Evolutionary conservation across 2,113 vertebrate species (phyloP).

Genomic region (Epinephelus lanceolatus): DNA sequence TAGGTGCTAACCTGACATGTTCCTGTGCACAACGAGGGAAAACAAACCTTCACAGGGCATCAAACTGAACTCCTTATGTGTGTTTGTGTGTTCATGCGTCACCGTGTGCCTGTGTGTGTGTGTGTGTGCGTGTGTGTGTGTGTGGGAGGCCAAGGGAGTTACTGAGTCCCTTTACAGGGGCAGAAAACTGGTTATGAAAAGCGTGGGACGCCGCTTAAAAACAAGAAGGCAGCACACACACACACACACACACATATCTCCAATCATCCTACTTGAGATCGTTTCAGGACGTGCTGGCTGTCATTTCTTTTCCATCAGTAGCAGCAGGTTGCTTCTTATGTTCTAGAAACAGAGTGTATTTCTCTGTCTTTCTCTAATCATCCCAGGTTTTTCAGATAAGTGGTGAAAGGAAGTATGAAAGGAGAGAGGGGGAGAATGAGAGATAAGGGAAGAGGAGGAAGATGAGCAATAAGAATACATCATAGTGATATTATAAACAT

Average conservation of each 20-base stretch:
- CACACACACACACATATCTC: not conserved
- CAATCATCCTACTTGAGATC: not conserved
- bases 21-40: not conserved
- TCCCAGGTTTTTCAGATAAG: not conserved
- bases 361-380: not conserved
- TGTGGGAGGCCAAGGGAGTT: conserved; percentile 28
- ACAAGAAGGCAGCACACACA: not conserved
- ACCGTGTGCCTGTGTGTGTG: not conserved
- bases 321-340: not conserved
- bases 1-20: not conserved
- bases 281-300: not conserved
- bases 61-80: not conserved
- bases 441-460: not conserved
- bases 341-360: not conserved
- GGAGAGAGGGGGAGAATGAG: not conserved
- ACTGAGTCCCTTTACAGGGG: conserved; percentile 25
- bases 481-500: not conserved
- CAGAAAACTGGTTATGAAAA: conserved; percentile 13
- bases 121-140: not conserved
- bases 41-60: not conserved
- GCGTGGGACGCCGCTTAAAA: conserved; percentile 26
- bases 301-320: conserved; percentile 5
- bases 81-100: not conserved
- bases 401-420: not conserved
- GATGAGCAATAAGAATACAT: not conserved